These are phyloP conservation scores for Anticlea derivata DNA, from an alignment of 2,888 invertebrate species.

Conservation along the genomic window DNA sequence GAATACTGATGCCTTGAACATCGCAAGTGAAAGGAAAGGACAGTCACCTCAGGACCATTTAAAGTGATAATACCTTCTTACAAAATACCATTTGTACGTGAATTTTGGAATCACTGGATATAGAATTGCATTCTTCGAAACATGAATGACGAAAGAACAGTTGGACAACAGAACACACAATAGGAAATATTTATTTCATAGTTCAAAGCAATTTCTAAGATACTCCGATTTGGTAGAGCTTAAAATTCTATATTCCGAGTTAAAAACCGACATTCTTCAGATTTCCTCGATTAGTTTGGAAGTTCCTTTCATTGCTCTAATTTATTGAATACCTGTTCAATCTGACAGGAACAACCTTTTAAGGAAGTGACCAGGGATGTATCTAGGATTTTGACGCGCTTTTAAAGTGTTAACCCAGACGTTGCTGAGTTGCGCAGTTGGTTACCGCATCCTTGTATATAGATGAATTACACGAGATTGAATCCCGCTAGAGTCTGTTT, in stretches of 20 bases:
- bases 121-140: slow-evolving; percentile 1
- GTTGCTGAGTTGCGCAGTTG: too few relatives aligned
- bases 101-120: slow-evolving; percentile 9
- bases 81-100: slow-evolving; percentile 12
- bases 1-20: slow-evolving; percentile 11
- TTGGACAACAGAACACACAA: too few relatives aligned
- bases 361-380: slow-evolving; percentile 7
- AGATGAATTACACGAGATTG: too few relatives aligned
- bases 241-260: slow-evolving; percentile 18
- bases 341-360: slow-evolving; percentile 8
- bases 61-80: slow-evolving; percentile 8
- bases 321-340: slow-evolving; percentile 22
- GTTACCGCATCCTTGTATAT: too few relatives aligned
- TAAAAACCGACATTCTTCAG: slow-evolving; percentile 21
- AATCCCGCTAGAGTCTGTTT: too few relatives aligned
- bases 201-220: slow-evolving; percentile 1
- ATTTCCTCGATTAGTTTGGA: slow-evolving; percentile 17
- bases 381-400: neutral
- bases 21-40: slow-evolving; percentile 19
- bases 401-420: too few relatives aligned
- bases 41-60: slow-evolving; percentile 16
- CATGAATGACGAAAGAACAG: slow-evolving; percentile 13
- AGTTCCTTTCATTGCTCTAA: slow-evolving; percentile 25
- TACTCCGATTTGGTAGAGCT: neutral
- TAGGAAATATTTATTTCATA: neutral